These are phyloP conservation scores for Drosophila borborema DNA, from an alignment of 2,888 invertebrate genomes.

Conservation along the genomic window DNA sequence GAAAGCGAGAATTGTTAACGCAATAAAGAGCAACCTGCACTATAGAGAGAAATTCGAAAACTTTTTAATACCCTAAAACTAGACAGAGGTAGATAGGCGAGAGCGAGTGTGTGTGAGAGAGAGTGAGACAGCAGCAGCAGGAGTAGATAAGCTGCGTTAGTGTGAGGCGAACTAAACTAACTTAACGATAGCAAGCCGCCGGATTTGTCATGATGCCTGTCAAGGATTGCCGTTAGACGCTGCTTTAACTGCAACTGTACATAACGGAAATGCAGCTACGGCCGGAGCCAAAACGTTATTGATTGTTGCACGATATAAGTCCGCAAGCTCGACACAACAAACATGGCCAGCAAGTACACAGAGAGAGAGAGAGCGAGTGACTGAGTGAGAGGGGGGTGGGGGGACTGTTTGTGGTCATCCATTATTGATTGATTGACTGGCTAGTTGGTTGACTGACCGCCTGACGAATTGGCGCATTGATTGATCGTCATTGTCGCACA, in stretches of 20 bases:
- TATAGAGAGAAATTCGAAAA: slow-evolving; percentile 61
- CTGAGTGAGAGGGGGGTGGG: no score
- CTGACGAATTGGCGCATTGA: slow-evolving; percentile 66
- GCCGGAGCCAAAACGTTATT: slow-evolving; percentile 39
- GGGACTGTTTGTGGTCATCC: slow-evolving; percentile 21
- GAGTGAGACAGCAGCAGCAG: not conserved
- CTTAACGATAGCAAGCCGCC: slow-evolving; percentile 38
- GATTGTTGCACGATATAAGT: slow-evolving; percentile 54
- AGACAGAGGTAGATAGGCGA: not conserved
- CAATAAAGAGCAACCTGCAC: slow-evolving; percentile 66
- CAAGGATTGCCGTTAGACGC: slow-evolving; percentile 3
- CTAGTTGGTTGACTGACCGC: slow-evolving; percentile 58
- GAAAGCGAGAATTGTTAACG: slow-evolving; percentile 71
- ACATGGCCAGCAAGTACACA: slow-evolving; percentile 20
- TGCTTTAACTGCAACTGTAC: slow-evolving; percentile 18
- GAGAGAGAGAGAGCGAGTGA: not conserved
- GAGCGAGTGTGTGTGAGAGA: not conserved
- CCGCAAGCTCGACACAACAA: slow-evolving; percentile 39
- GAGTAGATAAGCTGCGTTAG: not conserved
- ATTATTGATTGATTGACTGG: slow-evolving; percentile 65
- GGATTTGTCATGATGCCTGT: slow-evolving; percentile 30
- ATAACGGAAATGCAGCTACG: slow-evolving; percentile 24
- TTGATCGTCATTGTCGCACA: slow-evolving; percentile 57
- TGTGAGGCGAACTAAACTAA: slow-evolving; percentile 8
- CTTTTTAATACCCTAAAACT: slow-evolving; percentile 65